phyloP scores from a whole-genome alignment of 2,888 invertebrate species.

The Agonopterix arenella region DNA sequence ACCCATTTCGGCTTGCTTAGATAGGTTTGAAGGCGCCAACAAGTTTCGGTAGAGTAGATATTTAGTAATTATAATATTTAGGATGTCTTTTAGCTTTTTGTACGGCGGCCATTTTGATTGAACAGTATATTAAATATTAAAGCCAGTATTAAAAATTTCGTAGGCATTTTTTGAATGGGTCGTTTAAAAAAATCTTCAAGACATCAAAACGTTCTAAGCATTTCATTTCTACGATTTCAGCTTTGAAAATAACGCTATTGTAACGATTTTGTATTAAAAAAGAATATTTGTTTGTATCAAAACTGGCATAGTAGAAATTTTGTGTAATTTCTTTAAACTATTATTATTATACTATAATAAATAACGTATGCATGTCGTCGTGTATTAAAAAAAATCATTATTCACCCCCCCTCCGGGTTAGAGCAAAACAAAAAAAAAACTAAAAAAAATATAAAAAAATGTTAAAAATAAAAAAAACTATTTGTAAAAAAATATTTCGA shows the following conservation, averaged over 20 bases:
- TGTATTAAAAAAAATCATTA: conserved; percentile 36
- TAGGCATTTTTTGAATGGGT: not conserved
- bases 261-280: too few relatives aligned
- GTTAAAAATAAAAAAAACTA: conserved; percentile 20
- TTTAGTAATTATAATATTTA: conserved; percentile 19
- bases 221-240: conserved; percentile 50
- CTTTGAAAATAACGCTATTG: conserved; percentile 36
- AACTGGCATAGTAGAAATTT: conserved; percentile 46
- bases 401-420: conserved; percentile 63
- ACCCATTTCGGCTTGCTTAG: conserved; percentile 21
- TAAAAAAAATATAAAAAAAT: conserved; percentile 31
- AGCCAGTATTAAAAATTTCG: not conserved
- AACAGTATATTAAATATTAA: not conserved
- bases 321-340: conserved; percentile 29
- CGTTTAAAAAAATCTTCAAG: not conserved
- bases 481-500: conserved; percentile 47
- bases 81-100: conserved; percentile 4
- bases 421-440: conserved; percentile 42
- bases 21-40: conserved; percentile 20
- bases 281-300: conserved; percentile 22
- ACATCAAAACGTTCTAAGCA: conserved; percentile 3
- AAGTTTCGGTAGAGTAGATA: conserved; percentile 28
- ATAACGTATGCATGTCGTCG: conserved; percentile 57
- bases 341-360: conserved; percentile 38
- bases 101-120: not conserved